These are phyloP conservation scores for Ambastaia sidthimunki DNA, from an alignment of 2,797 vertebrate species.

Conservation along the genomic window DNA sequence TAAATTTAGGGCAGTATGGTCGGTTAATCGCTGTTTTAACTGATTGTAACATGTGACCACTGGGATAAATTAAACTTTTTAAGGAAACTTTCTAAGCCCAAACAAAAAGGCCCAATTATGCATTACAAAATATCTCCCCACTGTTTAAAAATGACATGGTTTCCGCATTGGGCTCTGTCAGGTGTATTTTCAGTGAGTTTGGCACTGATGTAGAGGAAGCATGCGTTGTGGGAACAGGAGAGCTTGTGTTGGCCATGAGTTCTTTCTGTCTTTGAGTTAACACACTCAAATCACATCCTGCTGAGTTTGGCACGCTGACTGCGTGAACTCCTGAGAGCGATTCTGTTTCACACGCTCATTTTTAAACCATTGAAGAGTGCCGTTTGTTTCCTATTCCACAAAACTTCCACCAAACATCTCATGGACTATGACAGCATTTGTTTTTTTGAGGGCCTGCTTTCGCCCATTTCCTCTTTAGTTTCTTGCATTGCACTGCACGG, in stretches of 20 bases:
- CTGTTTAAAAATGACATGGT: slow-evolving; percentile 20
- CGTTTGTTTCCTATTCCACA: slow-evolving; percentile 13
- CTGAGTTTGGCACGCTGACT: slow-evolving; percentile 43
- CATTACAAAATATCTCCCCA: slow-evolving; percentile 22
- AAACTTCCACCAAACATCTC: slow-evolving; percentile 36
- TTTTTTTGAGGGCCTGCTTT: slow-evolving; percentile 26
- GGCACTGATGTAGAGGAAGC: slow-evolving; percentile 20
- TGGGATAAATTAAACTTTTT: neutral
- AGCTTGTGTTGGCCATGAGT: slow-evolving; percentile 46
- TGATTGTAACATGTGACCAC: slow-evolving; percentile 9
- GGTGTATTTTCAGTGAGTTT: slow-evolving; percentile 53
- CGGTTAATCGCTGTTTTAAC: slow-evolving; percentile 1
- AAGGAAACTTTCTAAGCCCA: slow-evolving; percentile 5
- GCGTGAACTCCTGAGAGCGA: slow-evolving; percentile 43
- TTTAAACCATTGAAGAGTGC: slow-evolving; percentile 47
- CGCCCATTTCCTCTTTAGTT: slow-evolving; percentile 18
- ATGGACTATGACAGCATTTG: slow-evolving; percentile 15
- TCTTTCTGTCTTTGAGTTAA: slow-evolving; percentile 28
- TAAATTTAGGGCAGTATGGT: neutral
- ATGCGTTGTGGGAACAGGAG: slow-evolving; percentile 34
- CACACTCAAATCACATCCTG: slow-evolving; percentile 43
- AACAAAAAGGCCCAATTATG: neutral
- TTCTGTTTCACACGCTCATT: slow-evolving; percentile 50
- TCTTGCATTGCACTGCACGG: slow-evolving; percentile 39
- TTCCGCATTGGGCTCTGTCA: slow-evolving; percentile 46